phyloP scores from a whole-genome alignment of 2,113 vertebrate species.

The Pterocles burchelli region DNA sequence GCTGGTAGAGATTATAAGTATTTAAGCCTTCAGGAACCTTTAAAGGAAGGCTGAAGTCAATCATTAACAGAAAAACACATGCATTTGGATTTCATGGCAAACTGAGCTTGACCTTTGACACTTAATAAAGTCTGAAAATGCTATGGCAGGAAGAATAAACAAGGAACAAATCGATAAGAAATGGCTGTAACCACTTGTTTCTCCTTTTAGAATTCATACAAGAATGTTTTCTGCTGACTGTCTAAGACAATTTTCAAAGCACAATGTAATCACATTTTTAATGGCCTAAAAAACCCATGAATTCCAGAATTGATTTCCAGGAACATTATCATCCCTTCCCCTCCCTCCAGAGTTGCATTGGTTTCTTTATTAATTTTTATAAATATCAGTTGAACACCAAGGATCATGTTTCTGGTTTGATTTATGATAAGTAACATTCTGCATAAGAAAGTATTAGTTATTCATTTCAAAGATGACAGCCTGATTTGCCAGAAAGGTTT shows the following conservation, averaged over 20 bases:
- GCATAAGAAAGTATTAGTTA: background rate
- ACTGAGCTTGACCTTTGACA: constrained; percentile 70
- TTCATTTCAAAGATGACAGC: background rate
- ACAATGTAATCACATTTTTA: constrained; percentile 10
- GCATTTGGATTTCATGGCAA: constrained; percentile 56
- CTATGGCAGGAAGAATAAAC: constrained; percentile 67
- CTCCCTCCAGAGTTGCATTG: background rate
- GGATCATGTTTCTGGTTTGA: background rate
- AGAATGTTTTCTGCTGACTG: constrained; percentile 48
- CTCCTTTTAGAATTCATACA: constrained; percentile 41
- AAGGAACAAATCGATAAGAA: constrained; percentile 63
- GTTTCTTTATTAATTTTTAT: background rate
- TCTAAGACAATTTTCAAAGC: background rate
- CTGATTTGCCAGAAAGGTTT: background rate
- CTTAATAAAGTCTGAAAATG: constrained; percentile 67
- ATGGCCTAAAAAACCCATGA: background rate
- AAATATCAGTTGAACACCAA: background rate
- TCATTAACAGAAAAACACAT: constrained; percentile 64
- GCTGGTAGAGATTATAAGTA: background rate
- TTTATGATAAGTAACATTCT: background rate
- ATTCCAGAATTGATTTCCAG: background rate
- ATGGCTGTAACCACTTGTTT: constrained; percentile 55
- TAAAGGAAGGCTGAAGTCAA: constrained; percentile 51
- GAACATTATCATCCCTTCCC: background rate
- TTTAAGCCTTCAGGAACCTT: constrained; percentile 23